Percentiles rank a stretch among this genome's conserved stretches.
Conservation (phyloP, 2,113 vertebrate species). For the Emberiza fucata region DNA sequence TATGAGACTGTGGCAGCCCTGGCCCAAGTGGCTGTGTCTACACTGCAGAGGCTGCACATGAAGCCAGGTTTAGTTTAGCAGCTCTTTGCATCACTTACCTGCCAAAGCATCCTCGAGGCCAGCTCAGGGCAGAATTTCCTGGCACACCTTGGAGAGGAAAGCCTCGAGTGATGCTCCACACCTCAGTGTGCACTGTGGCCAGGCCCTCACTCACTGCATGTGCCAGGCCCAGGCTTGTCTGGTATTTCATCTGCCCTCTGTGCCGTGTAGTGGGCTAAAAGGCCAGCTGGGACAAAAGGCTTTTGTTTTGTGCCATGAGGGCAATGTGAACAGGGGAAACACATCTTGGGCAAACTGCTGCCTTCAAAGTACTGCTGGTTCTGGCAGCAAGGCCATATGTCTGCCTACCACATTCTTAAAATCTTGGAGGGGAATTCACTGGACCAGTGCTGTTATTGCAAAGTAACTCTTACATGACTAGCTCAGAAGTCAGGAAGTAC, state of each 20-base stretch:
- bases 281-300: neutral
- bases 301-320: neutral
- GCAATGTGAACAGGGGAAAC: neutral
- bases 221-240: neutral
- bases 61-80: neutral
- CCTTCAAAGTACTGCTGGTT: neutral
- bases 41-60: neutral
- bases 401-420: neutral
- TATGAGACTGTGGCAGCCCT: neutral
- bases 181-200: rapidly evolving
- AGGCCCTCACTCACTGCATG: neutral
- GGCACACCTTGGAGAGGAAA: neutral
- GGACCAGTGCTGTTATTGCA: neutral
- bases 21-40: neutral
- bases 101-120: constrained; percentile 2
- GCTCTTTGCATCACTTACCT: neutral
- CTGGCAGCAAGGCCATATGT: neutral
- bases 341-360: neutral
- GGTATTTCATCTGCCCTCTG: neutral
- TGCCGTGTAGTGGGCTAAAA: neutral
- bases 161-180: neutral
- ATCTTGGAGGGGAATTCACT: neutral
- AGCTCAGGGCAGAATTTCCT: constrained; percentile 5
- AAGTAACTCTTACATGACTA: neutral
- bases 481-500: neutral